Percentiles rank a stretch among this genome's conserved stretches.
Evolutionary conservation across 2,113 vertebrate species (phyloP).

Genomic region (Sialia sialis): DNA sequence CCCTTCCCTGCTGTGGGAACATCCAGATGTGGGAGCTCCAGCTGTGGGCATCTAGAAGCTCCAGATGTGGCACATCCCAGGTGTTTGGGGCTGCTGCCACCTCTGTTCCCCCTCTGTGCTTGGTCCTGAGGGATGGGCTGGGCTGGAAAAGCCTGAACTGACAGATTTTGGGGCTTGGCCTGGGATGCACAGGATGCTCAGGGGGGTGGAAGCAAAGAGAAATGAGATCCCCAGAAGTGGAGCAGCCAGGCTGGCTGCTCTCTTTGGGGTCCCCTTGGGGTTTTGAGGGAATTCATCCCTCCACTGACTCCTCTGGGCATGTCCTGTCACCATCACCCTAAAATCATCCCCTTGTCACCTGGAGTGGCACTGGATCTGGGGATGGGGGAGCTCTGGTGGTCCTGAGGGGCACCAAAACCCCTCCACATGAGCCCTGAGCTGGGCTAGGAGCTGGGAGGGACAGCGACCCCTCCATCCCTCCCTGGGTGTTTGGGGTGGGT

Average conservation of each 20-base stretch:
- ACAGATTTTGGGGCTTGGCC: not conserved
- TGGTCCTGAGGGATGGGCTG: too few relatives aligned
- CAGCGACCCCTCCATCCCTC: not conserved
- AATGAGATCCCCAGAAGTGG: not conserved
- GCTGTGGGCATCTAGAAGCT: not conserved
- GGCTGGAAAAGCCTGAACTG: not conserved
- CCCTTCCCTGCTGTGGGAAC: not conserved
- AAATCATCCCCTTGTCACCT: not conserved
- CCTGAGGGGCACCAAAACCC: not conserved
- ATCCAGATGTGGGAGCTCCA: not conserved
- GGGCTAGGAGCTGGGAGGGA: not conserved
- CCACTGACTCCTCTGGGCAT: rapidly evolving
- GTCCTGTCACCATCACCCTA: not conserved
- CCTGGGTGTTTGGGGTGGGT: rapidly evolving
- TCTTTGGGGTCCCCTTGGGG: rapidly evolving
- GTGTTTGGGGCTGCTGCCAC: rapidly evolving
- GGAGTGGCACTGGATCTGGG: not conserved
- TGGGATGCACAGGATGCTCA: rapidly evolving
- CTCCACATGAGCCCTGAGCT: rapidly evolving
- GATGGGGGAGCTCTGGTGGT: not conserved
- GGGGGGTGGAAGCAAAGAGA: rapidly evolving
- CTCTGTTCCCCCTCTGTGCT: rapidly evolving
- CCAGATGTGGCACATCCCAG: not conserved
- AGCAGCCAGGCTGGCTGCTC: not conserved
- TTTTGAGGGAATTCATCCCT: not conserved